A percentile compares a stretch with the other conserved stretches of the same genome.
phyloP scores from a whole-genome alignment of 2,113 vertebrate genomes.

The Pardalotus punctatus region DNA sequence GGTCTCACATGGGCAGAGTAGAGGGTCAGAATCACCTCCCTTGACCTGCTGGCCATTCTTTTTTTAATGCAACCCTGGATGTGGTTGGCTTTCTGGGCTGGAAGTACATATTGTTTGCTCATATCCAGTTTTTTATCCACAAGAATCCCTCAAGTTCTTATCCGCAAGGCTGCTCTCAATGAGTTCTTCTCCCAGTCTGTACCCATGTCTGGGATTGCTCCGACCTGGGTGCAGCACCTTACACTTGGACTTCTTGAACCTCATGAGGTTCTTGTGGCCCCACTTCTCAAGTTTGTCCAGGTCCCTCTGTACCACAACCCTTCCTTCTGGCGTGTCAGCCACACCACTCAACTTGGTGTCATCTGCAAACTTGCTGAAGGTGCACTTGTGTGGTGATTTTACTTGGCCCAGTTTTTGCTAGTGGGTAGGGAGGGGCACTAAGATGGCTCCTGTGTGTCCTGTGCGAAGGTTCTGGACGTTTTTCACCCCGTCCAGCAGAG shows the following conservation, averaged over 20 bases:
- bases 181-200: not conserved
- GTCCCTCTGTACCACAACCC: not conserved
- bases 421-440: too few species aligned
- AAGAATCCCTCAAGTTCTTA: not conserved
- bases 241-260: not conserved
- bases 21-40: not conserved
- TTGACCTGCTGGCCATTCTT: not conserved
- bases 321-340: not conserved
- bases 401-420: too few species aligned
- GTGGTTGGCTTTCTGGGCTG: accelerated
- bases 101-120: not conserved
- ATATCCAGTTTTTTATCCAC: not conserved
- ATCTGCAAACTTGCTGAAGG: not conserved
- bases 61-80: not conserved
- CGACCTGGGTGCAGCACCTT: accelerated
- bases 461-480: too few species aligned
- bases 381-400: too few species aligned
- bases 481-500: too few species aligned
- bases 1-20: not conserved
- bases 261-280: not conserved
- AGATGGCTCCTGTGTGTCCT: too few species aligned
- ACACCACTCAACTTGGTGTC: not conserved
- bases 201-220: not conserved
- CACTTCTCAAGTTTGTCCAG: not conserved
- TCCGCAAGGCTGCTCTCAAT: not conserved